A percentile compares a stretch with the other conserved stretches of the same genome.
Evolutionary conservation across 2,888 invertebrate species (phyloP).

Genomic region (Syritta pipiens): DNA sequence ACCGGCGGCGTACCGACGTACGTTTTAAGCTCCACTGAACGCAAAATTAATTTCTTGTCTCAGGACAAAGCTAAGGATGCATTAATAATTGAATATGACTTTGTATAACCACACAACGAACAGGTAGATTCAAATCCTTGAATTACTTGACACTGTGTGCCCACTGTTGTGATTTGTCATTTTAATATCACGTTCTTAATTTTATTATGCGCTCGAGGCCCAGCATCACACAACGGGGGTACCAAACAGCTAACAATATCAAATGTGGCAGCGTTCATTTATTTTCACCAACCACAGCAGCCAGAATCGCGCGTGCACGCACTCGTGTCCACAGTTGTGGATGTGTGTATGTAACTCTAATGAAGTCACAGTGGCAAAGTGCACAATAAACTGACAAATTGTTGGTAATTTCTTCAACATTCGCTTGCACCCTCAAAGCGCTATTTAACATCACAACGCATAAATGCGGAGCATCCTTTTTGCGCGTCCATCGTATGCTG

Average conservation of each 20-base stretch:
- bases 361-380: slow-evolving; percentile 68
- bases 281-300: slow-evolving; percentile 70
- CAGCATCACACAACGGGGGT: slow-evolving; percentile 59
- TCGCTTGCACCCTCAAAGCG: slow-evolving; percentile 36
- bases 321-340: slow-evolving; percentile 4
- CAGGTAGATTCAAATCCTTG: slow-evolving; percentile 65
- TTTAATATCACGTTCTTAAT: slow-evolving; percentile 68
- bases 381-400: slow-evolving; percentile 67
- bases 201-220: slow-evolving; percentile 50
- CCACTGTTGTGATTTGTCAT: slow-evolving; percentile 68
- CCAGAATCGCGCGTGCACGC: not conserved
- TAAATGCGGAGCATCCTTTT: slow-evolving; percentile 4
- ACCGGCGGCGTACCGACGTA: too few species aligned
- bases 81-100: slow-evolving; percentile 74
- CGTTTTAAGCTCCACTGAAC: slow-evolving; percentile 18
- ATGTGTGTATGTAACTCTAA: slow-evolving; percentile 52
- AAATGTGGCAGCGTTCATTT: slow-evolving; percentile 75
- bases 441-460: slow-evolving; percentile 19
- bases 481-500: not conserved
- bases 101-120: slow-evolving; percentile 48
- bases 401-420: slow-evolving; percentile 55
- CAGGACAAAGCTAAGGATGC: slow-evolving; percentile 74
- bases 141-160: slow-evolving; percentile 67
- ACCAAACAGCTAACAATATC: slow-evolving; percentile 70
- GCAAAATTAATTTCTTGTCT: slow-evolving; percentile 77